Evolutionary conservation across 2,888 invertebrate species (phyloP).

Genomic region (Spilarctia lutea): DNA sequence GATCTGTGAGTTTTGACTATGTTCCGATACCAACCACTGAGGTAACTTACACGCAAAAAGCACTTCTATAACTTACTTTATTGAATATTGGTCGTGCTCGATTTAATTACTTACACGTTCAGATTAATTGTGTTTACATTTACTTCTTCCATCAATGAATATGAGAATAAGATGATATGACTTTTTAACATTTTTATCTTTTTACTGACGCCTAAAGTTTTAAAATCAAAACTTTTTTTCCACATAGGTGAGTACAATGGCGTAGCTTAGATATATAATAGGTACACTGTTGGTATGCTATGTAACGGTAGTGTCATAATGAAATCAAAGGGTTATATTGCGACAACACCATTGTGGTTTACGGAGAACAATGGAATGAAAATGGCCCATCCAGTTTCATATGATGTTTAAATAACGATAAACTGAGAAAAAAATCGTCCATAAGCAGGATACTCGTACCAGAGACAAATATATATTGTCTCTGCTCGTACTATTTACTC

Average conservation of each 20-base stretch:
- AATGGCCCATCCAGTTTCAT: too few relatives aligned
- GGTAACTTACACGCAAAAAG: not conserved
- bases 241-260: not conserved
- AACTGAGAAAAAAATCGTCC: too few relatives aligned
- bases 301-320: not conserved
- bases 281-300: too few relatives aligned
- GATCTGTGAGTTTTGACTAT: constrained; percentile 70
- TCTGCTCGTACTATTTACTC: too few relatives aligned
- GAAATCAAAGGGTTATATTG: not conserved
- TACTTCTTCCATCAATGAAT: not conserved
- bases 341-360: not conserved
- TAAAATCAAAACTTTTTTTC: not conserved
- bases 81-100: not conserved
- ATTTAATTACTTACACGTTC: not conserved
- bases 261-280: too few relatives aligned
- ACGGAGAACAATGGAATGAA: too few relatives aligned
- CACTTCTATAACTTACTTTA: not conserved
- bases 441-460: too few relatives aligned
- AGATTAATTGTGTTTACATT: not conserved
- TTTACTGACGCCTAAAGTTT: not conserved
- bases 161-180: not conserved
- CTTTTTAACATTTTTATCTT: not conserved
- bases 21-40: constrained; percentile 34
- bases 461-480: too few relatives aligned
- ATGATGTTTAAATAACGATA: too few relatives aligned